These are phyloP conservation scores for Sinhomidia bicolor DNA, from an alignment of 2,888 invertebrate species.

Conservation along the genomic window DNA sequence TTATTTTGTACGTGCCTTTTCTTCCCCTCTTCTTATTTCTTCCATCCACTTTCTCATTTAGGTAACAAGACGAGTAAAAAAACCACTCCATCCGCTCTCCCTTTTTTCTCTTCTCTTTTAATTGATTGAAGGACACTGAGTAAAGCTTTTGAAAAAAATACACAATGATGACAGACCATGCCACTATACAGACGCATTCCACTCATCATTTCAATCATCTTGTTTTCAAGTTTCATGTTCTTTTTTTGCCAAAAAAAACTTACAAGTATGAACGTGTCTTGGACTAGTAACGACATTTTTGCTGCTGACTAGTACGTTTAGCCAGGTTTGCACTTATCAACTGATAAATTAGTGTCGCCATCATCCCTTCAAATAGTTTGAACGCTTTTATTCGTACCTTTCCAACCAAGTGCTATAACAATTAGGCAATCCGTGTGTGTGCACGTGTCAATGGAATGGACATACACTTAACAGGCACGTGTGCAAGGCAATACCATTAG, in stretches of 20 bases:
- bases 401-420: neutral
- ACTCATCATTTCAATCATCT: neutral
- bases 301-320: neutral
- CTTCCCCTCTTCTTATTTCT: neutral
- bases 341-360: neutral
- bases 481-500: no score
- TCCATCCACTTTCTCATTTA: neutral
- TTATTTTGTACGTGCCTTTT: conserved; percentile 3
- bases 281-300: conserved; percentile 25
- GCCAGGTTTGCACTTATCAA: neutral
- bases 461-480: neutral
- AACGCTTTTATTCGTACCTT: neutral
- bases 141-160: neutral
- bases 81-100: neutral
- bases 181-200: neutral
- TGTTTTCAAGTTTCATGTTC: neutral
- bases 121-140: neutral
- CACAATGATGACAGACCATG: neutral
- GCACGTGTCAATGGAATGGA: neutral
- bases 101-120: neutral
- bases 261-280: conserved; percentile 2
- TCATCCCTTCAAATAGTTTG: no score
- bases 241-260: neutral
- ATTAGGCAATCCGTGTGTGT: neutral
- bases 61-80: neutral